Conservation (phyloP, 2,113 vertebrate species). For the Parus major region DNA sequence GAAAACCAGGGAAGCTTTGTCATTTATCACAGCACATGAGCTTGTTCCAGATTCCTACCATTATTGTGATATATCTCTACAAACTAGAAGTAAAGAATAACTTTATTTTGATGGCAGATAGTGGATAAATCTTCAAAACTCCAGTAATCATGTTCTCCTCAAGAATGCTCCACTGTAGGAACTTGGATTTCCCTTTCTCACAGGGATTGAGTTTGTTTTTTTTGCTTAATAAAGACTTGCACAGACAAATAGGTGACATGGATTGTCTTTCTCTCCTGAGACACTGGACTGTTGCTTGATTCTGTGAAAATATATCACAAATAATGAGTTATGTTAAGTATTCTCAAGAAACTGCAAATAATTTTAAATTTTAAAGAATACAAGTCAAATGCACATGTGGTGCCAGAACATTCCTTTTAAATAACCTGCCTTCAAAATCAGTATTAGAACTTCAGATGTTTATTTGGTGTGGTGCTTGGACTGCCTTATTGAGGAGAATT, state of each 20-base stretch:
- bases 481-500: neutral
- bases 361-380: neutral
- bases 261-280: neutral
- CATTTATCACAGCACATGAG: constrained; percentile 61
- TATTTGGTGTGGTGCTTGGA: neutral
- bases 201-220: neutral
- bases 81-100: neutral
- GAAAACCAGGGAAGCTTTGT: constrained; percentile 44
- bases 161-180: neutral
- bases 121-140: neutral
- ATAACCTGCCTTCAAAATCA: neutral
- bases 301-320: neutral
- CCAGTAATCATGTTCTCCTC: neutral
- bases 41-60: neutral
- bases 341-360: neutral
- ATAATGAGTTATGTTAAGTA: neutral
- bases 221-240: neutral
- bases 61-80: neutral
- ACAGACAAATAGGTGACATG: neutral
- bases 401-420: neutral
- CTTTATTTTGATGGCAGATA: neutral
- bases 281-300: neutral
- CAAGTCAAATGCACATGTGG: neutral
- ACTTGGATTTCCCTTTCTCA: neutral
- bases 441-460: neutral